Evolutionary conservation across 2,888 invertebrate genomes (phyloP), one percentile per base, ranked within the genome.

Genomic region (Aphodius granarius): DNA sequence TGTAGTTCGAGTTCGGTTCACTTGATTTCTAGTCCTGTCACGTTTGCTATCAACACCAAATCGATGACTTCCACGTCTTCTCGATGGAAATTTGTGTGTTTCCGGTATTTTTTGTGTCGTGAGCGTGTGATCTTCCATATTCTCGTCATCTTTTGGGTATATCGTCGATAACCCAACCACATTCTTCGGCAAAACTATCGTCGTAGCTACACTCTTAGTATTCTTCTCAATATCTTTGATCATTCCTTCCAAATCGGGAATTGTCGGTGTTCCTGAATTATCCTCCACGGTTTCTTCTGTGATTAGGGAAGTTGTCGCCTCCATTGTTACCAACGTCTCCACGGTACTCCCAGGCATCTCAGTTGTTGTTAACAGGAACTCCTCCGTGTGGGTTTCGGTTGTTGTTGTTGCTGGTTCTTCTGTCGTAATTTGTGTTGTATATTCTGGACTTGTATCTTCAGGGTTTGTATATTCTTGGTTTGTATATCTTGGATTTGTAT

Each of bases 81-180:
- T 63, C 19, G 6, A 16, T 9, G 63, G 15, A 6, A 18, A 72
- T 0, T 79, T 81, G 0, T 81, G 78, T 3, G 80, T 79, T 0
- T 81, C 78, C 0, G 81, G 76, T 3, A 79, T 77, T 3, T 81
- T 76, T 1, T 80, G 79, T 0, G 81, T 79, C 22, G 78, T 73
- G 62, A 76, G 63, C n/a, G 77, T 77, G 17, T 20, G 6, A 5
- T 16, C 20, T 18, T n/a, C 70, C 17, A 17, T 65, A 70, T 71
- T 62, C 71, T 72, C 64, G 20, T 20, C 65, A 66, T 43, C 19
- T 74, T 73, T 71, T 21, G 63, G n/a, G 63, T 64, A 17, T 64
- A 23, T 65, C n/a, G 22, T 17, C 15, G 63, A 6, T 13, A 22
- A 17, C 4, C 71, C 18, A 19, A 63, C 22, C 19, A 23, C 76